Evolutionary conservation across 2,113 vertebrate genomes (phyloP), one percentile per base, ranked within the genome.

Genomic region (Rhagologus leucostigma): DNA sequence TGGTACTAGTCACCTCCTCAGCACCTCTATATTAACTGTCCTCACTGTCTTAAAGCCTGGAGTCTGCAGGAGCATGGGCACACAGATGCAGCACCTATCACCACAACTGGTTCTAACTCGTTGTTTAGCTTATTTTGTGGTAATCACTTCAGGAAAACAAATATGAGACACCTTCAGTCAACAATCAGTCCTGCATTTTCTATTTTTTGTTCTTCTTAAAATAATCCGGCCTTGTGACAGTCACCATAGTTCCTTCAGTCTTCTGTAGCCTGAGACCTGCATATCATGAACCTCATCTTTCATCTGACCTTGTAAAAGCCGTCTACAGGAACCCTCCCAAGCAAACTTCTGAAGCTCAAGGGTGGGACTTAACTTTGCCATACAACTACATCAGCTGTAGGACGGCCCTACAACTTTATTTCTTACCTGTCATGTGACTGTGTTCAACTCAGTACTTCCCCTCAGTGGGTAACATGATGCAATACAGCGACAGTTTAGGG

Each of bases 401-500:
- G 56, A 63, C 4, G 37, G 37, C n/a, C 30, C 55, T 52, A 47
- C 14, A 50, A 3, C 27, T 67, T 4, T 20, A 23, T 23, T 63
- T 62, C 33, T 64, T 26, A 27, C 69, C 23, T 13, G 3, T 16
- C 30, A 26, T 0, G 1, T 29, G 42, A 21, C 33, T 7, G 8
- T 21, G 30, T 22, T 50, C 55, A 20, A 8, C 18, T 33, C 1
- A 24, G 20, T 1, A 7, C 37, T 13, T 56, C 7, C 19, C 9
- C n/a, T 19, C 41, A 5, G 82, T 0, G 0, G 55, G 22, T 20
- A 30, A 37, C 6, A 2, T 2, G 46, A 37, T 42, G 42, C 16
- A 22, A 10, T 1, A 9, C 4, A 42, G 46, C 0, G 24, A 15
- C 27, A 6, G 4, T 2, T 24, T 2, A 0, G 22, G n/a, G 22